These are phyloP conservation scores for Pachyseris speciosa DNA, from an alignment of 64 coral and sea anemone species.

Conservation along the genomic window DNA sequence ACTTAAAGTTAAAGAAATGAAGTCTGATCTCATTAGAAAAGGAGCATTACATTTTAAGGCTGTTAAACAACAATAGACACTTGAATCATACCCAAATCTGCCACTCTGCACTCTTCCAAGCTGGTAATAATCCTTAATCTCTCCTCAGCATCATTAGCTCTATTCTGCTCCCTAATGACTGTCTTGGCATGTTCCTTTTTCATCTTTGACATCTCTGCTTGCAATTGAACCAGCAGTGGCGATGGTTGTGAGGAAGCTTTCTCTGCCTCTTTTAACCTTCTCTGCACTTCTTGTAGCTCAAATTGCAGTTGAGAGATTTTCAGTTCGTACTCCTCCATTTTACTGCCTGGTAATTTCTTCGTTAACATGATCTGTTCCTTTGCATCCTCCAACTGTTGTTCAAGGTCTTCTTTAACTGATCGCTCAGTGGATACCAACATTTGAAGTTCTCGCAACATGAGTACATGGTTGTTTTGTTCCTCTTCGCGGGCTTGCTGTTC, in stretches of 20 bases:
- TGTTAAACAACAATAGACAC: background rate
- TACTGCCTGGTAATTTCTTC: constrained; percentile 74
- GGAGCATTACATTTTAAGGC: too few species aligned
- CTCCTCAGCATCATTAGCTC: constrained; percentile 98
- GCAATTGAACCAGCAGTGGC: constrained; percentile 75
- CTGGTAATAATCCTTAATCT: constrained; percentile 75
- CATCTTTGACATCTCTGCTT: constrained; percentile 88
- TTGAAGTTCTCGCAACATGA: constrained; percentile 94
- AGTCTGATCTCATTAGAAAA: too few species aligned
- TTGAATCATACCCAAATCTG: constrained; percentile 83
- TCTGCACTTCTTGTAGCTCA: constrained; percentile 72
- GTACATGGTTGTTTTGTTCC: constrained; percentile 93
- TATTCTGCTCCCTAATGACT: constrained; percentile 84
- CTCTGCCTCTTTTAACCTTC: constrained; percentile 78
- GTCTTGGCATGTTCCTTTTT: constrained; percentile 83
- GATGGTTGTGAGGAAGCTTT: constrained; percentile 78
- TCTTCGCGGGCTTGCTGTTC: constrained; percentile 93
- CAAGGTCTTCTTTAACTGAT: constrained; percentile 84
- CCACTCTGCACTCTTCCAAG: constrained; percentile 90
- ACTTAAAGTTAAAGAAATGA: too few species aligned
- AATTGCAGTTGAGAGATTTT: constrained; percentile 55
- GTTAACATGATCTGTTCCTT: constrained; percentile 62
- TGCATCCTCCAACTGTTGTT: constrained; percentile 88
- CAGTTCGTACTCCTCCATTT: constrained; percentile 66
- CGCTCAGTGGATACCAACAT: constrained; percentile 86